Evolutionary conservation across 2,113 vertebrate species (phyloP).

Genomic region (Bujurquina vittata): DNA sequence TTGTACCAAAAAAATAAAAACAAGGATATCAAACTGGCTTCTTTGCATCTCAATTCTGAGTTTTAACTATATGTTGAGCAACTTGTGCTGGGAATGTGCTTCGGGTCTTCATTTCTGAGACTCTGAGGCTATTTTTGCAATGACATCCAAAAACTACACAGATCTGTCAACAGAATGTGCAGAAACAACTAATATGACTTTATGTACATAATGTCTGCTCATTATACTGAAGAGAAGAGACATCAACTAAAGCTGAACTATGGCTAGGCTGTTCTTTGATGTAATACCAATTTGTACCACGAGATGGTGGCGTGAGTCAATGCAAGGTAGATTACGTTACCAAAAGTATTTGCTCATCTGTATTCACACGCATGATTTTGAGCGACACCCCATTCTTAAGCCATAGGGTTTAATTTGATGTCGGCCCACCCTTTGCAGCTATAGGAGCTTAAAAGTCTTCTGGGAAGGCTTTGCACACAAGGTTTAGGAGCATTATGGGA

Average conservation of each 20-base stretch:
- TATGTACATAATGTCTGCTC: neutral
- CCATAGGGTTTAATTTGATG: too few relatives aligned
- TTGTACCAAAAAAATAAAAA: constrained; percentile 72
- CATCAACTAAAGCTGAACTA: neutral
- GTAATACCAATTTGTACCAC: neutral
- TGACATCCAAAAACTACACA: neutral
- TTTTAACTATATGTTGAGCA: neutral
- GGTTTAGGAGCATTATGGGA: too few relatives aligned
- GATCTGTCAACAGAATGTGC: neutral
- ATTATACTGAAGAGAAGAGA: neutral
- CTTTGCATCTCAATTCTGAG: neutral
- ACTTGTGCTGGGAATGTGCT: neutral
- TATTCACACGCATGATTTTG: too few relatives aligned
- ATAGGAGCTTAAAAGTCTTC: too few relatives aligned
- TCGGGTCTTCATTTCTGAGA: too few relatives aligned
- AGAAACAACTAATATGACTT: neutral
- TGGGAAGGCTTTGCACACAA: too few relatives aligned
- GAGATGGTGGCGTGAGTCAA: neutral
- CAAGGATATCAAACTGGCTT: neutral
- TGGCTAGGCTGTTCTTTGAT: neutral
- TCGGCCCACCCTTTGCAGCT: too few relatives aligned
- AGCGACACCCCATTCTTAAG: too few relatives aligned
- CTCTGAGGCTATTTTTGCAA: neutral
- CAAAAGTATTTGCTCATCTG: too few relatives aligned
- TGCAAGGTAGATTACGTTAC: too few relatives aligned